Conservation (phyloP, 2,113 vertebrate genomes). For the Vidua chalybeata region DNA sequence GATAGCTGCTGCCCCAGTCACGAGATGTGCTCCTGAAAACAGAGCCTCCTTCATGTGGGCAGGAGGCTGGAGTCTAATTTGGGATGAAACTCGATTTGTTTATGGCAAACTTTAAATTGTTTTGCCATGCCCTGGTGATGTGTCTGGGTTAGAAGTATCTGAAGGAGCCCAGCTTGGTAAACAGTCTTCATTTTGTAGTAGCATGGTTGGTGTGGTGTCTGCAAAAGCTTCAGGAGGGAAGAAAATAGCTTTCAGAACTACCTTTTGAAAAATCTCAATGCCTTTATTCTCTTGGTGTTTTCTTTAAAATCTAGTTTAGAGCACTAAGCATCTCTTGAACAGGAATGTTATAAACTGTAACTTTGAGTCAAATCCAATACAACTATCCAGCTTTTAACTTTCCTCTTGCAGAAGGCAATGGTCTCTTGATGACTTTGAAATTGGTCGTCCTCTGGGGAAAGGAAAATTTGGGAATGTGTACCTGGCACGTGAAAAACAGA, state of each 20-base stretch:
- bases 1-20: background rate
- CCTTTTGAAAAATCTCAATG: background rate
- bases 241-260: background rate
- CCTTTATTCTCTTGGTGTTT: background rate
- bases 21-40: background rate
- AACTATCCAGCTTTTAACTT: background rate
- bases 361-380: background rate
- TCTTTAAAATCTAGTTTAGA: background rate
- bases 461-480: slow-evolving; percentile 99
- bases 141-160: background rate
- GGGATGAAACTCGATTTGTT: background rate
- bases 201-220: background rate
- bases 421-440: slow-evolving; percentile 94
- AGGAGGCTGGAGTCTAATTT: background rate
- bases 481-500: slow-evolving; percentile 89
- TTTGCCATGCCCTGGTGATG: background rate
- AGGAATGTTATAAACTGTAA: background rate
- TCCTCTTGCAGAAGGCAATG: slow-evolving; percentile 82
- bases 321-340: background rate
- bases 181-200: background rate
- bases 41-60: background rate
- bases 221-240: background rate
- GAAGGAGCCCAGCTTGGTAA: background rate
- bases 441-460: slow-evolving; percentile 92
- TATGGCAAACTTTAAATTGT: background rate